Percentiles rank a stretch among this genome's conserved stretches.
phyloP scores from a whole-genome alignment of 92 coral and sea anemone genomes.

The Porites rus region DNA sequence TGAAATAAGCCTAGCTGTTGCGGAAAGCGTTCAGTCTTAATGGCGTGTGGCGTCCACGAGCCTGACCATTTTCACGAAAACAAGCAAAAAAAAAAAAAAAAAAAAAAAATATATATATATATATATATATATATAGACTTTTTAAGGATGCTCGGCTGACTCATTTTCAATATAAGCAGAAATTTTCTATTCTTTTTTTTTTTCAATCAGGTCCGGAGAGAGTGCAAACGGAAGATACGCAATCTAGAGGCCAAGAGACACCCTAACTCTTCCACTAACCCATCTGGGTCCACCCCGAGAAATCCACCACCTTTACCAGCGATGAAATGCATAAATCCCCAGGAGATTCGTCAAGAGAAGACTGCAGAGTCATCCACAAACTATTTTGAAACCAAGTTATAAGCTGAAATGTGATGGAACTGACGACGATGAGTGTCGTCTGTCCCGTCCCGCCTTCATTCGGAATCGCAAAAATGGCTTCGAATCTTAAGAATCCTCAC shows the following conservation, averaged over 20 bases:
- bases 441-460: too few species aligned
- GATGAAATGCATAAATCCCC: not conserved
- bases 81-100: too few species aligned
- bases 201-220: conserved; percentile 58
- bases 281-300: conserved; percentile 31
- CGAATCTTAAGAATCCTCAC: too few species aligned
- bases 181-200: not conserved
- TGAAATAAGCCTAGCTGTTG: too few species aligned
- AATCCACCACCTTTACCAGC: not conserved
- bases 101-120: too few species aligned
- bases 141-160: too few species aligned
- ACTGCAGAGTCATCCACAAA: not conserved
- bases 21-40: too few species aligned
- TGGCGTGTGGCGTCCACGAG: too few species aligned
- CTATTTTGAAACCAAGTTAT: conserved; percentile 21
- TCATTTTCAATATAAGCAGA: not conserved
- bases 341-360: not conserved
- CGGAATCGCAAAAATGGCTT: too few species aligned
- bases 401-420: not conserved
- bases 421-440: not conserved
- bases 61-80: too few species aligned
- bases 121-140: too few species aligned
- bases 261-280: conserved; percentile 43
- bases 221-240: conserved; percentile 60
- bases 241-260: conserved; percentile 62